Evolutionary conservation across 2,797 vertebrate species (phyloP), one percentile per base, ranked within the genome.

Genomic region (Muscicapa comitata): DNA sequence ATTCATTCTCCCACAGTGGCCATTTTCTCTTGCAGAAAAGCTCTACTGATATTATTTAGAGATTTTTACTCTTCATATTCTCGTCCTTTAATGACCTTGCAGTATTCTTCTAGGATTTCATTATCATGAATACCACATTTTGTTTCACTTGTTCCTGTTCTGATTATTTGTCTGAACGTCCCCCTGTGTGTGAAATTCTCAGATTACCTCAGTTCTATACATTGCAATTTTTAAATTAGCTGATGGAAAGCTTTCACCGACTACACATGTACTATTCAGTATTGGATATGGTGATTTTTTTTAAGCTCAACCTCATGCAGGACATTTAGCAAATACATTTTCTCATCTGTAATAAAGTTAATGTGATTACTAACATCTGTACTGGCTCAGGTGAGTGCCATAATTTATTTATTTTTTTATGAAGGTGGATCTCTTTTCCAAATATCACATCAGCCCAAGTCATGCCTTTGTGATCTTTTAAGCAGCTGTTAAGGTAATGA

Each of bases 341-440:
- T 77, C 47, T 90, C 67, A 77, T 93, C 63, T 94, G 61, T 43
- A 93, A 50, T 75, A 86, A 87, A 91, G 33, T 13, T 92, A 77
- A 82, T 86, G 33, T 94, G 83, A 92, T 94, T 94, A 72, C 65
- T 91, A 95, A 86, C 89, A 97, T 94, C 80, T 96, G 83, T 47
- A 87, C 29, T 93, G 75, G 37, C 47, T 92, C 82, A 93, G 59
- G 74, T 96, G 73, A 91, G 38, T 72, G 86, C 33, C 31, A 50
- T 88, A 19, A n/a, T 74, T 93, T 89, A 21, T 80, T 74, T 74
- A 2, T 2, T 63, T 57, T 26, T 84, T 23, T 11, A 77, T 84
- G 73, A 84, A 91, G 65, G 61, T 72, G 19, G 12, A 88, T 76
- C 72, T 87, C 21, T 72, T 91, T 93, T 93, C 66, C n/a, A 91